Evolutionary conservation across 1,140 invertebrate species (phyloP).

Genomic region (Pseudomyrmex flavicornis): DNA sequence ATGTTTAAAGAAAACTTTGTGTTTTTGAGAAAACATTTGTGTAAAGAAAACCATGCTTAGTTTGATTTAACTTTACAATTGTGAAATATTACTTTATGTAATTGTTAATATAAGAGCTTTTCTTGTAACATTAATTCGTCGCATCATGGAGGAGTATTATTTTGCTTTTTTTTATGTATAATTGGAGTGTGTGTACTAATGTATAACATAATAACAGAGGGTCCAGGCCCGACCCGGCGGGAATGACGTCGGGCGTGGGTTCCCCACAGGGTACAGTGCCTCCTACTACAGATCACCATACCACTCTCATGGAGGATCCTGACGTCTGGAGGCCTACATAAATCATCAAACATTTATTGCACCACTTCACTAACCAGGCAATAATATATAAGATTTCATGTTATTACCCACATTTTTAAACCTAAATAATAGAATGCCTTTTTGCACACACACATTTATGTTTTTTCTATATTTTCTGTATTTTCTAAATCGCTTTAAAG

Average conservation of each 20-base stretch:
- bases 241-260: constrained; percentile 89
- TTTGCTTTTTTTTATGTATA: constrained; percentile 37
- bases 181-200: constrained; percentile 67
- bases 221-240: constrained; percentile 92
- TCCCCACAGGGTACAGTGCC: constrained; percentile 87
- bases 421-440: constrained; percentile 4
- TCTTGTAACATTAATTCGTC: constrained; percentile 9
- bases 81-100: not conserved
- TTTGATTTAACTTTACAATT: too few species aligned
- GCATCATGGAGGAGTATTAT: not conserved
- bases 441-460: not conserved
- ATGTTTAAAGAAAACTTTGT: not conserved
- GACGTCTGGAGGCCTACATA: constrained; percentile 96
- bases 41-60: not conserved
- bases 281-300: constrained; percentile 89
- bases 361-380: constrained; percentile 84
- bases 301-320: constrained; percentile 94
- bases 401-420: constrained; percentile 47
- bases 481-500: not conserved
- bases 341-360: constrained; percentile 86
- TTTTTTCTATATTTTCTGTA: not conserved
- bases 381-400: constrained; percentile 79
- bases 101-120: constrained; percentile 8
- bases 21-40: not conserved
- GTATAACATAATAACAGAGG: constrained; percentile 87